Conservation (phyloP, 2,113 vertebrate genomes). For the Megatriorchis doriae region DNA sequence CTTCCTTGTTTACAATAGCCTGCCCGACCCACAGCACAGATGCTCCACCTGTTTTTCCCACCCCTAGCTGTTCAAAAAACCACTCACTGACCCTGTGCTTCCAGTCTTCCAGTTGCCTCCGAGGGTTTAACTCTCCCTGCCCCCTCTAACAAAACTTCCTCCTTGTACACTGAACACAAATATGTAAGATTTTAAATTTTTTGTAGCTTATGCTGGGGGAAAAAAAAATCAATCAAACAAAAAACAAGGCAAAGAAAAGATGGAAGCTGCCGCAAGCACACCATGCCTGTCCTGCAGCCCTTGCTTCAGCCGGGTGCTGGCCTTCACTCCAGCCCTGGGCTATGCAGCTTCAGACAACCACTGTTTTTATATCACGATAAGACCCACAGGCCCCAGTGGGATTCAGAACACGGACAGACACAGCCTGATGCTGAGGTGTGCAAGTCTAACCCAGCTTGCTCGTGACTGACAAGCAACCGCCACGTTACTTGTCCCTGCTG, state of each 20-base stretch:
- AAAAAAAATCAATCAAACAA: background rate
- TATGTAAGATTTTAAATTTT: background rate
- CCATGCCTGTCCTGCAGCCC: background rate
- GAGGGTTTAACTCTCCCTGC: background rate
- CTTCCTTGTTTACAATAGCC: background rate
- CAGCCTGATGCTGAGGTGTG: background rate
- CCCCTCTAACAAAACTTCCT: background rate
- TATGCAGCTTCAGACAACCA: background rate
- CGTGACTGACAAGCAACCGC: background rate
- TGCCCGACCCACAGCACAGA: accelerated
- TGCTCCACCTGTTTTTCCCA: background rate
- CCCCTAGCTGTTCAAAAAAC: background rate
- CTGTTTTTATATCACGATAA: background rate
- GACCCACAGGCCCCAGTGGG: background rate
- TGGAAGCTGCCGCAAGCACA: background rate
- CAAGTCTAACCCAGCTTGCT: background rate
- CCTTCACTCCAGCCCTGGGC: background rate
- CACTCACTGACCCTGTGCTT: background rate
- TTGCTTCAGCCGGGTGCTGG: background rate
- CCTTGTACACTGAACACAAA: background rate
- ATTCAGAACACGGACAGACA: background rate
- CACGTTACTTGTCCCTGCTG: accelerated
- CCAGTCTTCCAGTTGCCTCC: background rate
- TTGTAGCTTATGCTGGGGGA: background rate
- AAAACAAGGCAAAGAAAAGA: background rate